A percentile compares a stretch with the other conserved stretches of the same genome.
These are phyloP conservation scores for Jordanella pulchra DNA, from an alignment of 2,797 vertebrate genomes.

Conservation along the genomic window DNA sequence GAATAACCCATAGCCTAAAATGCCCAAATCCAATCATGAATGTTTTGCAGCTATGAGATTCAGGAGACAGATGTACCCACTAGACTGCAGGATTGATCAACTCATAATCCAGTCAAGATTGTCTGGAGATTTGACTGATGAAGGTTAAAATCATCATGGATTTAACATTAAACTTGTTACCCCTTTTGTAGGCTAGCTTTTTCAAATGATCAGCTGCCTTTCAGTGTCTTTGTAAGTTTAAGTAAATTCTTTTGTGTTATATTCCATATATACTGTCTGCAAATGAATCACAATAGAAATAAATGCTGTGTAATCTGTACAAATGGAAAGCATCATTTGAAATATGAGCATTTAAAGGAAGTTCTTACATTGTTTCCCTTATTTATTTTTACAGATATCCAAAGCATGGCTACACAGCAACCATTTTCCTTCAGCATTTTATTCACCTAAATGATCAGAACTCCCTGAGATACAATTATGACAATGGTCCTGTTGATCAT, in stretches of 20 bases:
- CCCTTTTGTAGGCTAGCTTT: slow-evolving; percentile 11
- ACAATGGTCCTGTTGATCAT: background rate
- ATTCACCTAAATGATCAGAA: background rate
- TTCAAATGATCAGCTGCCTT: background rate
- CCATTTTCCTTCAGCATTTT: background rate
- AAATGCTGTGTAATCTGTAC: background rate
- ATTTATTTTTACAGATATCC: too few relatives aligned
- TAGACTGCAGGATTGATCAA: slow-evolving; percentile 50
- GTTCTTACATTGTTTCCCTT: background rate
- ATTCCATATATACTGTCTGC: background rate
- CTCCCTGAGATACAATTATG: too few relatives aligned
- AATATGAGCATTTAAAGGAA: background rate
- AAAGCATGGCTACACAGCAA: background rate
- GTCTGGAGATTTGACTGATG: slow-evolving; percentile 38
- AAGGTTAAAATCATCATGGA: slow-evolving; percentile 42
- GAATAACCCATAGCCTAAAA: slow-evolving; percentile 42
- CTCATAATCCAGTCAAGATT: slow-evolving; percentile 65
- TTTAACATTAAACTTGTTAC: slow-evolving; percentile 7
- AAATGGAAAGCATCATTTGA: background rate
- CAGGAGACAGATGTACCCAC: slow-evolving; percentile 72
- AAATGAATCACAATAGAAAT: background rate
- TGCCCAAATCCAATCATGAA: slow-evolving; percentile 69
- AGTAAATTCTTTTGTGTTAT: background rate
- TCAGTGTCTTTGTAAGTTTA: background rate
- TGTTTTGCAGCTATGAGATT: slow-evolving; percentile 65